phyloP scores from a whole-genome alignment of 2,888 invertebrate genomes.

The Poecilobothrus nobilitatus region DNA sequence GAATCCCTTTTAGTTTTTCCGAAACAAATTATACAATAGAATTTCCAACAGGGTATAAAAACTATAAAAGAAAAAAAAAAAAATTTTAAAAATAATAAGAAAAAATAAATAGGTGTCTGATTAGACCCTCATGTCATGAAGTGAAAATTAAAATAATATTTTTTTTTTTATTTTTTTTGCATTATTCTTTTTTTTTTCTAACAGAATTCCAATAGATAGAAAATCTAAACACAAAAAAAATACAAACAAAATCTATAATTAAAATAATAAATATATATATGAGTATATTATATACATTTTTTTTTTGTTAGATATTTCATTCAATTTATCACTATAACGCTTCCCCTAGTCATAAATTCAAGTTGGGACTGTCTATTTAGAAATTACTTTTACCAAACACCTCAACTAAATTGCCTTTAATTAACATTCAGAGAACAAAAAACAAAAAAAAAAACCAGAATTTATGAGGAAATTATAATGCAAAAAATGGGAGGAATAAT shows the following conservation, averaged over 20 bases:
- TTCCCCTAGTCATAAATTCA: background rate
- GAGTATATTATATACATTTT: no score
- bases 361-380: no score
- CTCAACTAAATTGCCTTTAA: background rate
- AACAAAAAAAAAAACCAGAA: no score
- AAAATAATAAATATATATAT: background rate
- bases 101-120: background rate
- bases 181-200: background rate
- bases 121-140: slow-evolving; percentile 1
- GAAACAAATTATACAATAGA: background rate
- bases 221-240: background rate
- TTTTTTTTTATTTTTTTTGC: no score
- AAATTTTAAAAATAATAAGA: background rate
- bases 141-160: background rate
- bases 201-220: background rate
- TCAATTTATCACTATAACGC: background rate
- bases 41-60: background rate
- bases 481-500: background rate
- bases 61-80: background rate
- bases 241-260: background rate
- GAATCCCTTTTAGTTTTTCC: background rate
- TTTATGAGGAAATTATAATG: background rate
- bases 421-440: background rate
- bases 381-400: background rate
- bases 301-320: background rate